These are phyloP conservation scores for Caenorhabditis inopinata DNA, from an alignment of 1,140 invertebrate species.

Conservation along the genomic window DNA sequence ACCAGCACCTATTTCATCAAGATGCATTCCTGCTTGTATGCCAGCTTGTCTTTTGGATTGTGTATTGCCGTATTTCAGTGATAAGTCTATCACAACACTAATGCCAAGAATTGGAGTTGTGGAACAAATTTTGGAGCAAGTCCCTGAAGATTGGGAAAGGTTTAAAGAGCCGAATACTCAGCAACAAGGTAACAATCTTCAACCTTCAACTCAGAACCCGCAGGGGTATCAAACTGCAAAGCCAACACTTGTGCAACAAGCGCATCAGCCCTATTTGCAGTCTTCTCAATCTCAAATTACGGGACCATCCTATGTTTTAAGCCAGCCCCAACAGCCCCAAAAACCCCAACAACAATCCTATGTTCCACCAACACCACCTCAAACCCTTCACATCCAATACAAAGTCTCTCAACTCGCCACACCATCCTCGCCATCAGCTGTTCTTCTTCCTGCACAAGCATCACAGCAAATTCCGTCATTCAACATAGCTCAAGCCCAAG, in stretches of 20 bases:
- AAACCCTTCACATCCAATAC: neutral
- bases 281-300: neutral
- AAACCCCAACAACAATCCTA: too few relatives aligned
- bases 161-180: neutral
- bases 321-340: neutral
- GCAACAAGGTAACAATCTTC: too few relatives aligned
- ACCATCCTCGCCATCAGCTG: neutral
- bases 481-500: neutral
- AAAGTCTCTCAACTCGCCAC: neutral
- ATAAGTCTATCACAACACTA: neutral
- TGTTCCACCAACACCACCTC: neutral
- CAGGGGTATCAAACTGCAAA: too few relatives aligned
- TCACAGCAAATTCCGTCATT: neutral
- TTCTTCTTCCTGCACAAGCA: neutral
- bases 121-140: neutral
- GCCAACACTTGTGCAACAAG: too few relatives aligned
- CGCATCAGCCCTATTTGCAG: too few relatives aligned
- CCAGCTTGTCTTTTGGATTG: conserved; percentile 21
- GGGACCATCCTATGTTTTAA: neutral
- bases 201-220: too few relatives aligned
- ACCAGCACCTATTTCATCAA: neutral
- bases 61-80: neutral
- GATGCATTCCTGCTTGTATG: conserved; percentile 20
- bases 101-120: neutral
- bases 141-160: neutral